phyloP scores from a whole-genome alignment of 1,140 invertebrate species.

The Conus ventricosus region DNA sequence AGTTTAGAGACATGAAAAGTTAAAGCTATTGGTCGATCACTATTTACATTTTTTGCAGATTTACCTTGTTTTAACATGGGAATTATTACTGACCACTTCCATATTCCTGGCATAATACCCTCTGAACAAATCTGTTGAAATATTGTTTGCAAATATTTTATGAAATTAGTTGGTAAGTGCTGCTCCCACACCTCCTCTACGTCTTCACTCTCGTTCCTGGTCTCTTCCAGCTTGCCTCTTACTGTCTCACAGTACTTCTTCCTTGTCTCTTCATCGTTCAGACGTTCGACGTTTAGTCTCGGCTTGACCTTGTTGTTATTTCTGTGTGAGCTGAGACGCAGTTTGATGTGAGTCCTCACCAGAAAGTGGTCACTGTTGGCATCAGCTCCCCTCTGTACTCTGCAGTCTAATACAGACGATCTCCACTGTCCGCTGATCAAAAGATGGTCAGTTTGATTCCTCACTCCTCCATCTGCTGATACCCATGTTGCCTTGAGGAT shows the following conservation, averaged over 20 bases:
- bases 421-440: slow-evolving; percentile 24
- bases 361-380: slow-evolving; percentile 50
- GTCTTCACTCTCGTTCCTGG: background rate
- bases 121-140: no score
- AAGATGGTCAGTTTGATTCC: slow-evolving; percentile 47
- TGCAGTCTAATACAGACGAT: slow-evolving; percentile 29
- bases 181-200: background rate
- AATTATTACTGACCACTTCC: no score
- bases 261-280: background rate
- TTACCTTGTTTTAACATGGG: no score
- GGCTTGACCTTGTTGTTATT: background rate
- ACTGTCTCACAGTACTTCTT: background rate
- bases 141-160: no score
- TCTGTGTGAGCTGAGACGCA: background rate
- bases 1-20: no score
- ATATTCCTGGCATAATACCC: no score
- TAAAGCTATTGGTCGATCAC: no score
- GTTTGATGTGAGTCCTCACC: slow-evolving; percentile 34
- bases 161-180: no score
- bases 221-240: background rate
- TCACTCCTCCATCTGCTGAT: slow-evolving; percentile 37
- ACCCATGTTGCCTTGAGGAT: slow-evolving; percentile 44
- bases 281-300: background rate
- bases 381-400: slow-evolving; percentile 49
- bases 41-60: no score